A percentile compares a stretch with the other conserved stretches of the same genome.
phyloP scores from a whole-genome alignment of 2,797 vertebrate species.

The Gobio occitaniae region DNA sequence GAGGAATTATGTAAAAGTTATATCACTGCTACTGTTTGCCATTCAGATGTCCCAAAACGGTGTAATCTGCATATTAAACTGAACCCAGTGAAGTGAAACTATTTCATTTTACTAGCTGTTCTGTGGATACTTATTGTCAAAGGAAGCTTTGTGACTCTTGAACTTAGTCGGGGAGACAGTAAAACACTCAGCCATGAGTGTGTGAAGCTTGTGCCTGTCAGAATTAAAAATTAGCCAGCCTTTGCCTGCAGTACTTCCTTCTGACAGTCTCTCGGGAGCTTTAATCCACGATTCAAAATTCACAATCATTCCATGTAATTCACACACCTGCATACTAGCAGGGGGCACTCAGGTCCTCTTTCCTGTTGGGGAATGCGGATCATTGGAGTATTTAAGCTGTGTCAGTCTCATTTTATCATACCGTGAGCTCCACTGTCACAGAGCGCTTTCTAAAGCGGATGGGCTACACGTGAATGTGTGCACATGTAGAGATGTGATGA shows the following conservation, averaged over 20 bases:
- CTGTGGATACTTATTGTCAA: not conserved
- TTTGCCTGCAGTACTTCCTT: not conserved
- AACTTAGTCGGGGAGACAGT: not conserved
- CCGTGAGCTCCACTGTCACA: conserved; percentile 23
- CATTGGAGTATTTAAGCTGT: conserved; percentile 16
- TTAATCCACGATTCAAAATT: conserved; percentile 1
- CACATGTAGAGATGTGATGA: conserved; percentile 36
- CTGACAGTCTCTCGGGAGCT: not conserved
- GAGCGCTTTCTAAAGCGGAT: not conserved
- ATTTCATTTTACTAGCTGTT: not conserved
- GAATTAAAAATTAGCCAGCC: conserved; percentile 14
- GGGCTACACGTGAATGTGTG: not conserved
- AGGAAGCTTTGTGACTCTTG: not conserved
- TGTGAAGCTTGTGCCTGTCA: conserved; percentile 7
- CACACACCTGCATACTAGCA: conserved; percentile 15
- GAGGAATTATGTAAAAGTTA: not conserved
- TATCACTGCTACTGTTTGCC: not conserved
- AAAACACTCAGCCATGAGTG: not conserved
- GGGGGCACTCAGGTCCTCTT: not conserved
- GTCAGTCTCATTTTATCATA: conserved; percentile 34
- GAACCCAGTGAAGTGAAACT: not conserved
- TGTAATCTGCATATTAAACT: not conserved
- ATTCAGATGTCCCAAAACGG: not conserved
- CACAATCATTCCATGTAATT: conserved; percentile 14
- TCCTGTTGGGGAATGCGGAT: conserved; percentile 13